Evolutionary conservation across 2,888 invertebrate genomes (phyloP), one percentile per base, ranked within the genome.

Genomic region (Lepeophtheirus nordmannii): DNA sequence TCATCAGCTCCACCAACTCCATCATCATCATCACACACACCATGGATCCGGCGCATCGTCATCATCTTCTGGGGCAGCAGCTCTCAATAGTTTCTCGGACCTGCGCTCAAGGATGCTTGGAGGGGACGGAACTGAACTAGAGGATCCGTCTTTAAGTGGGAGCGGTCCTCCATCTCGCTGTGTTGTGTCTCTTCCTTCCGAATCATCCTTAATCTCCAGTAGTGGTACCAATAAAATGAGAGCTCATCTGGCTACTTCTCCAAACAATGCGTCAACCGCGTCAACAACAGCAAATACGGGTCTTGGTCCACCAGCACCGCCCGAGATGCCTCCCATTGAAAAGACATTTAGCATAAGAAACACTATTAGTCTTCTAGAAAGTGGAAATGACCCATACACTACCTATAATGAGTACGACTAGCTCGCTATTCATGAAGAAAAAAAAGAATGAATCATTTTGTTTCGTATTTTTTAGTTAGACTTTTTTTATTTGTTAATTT

Each of bases 341-440:
- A 46, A 46, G 8, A 46, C 53, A 46, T 46, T 46, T 46, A 46
- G 53, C 53, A 46, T 46, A 46, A 46, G 53, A 46, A 46, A 46
- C 53, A 46, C 53, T 17, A 46, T 46, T 17, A 46, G 53, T 17
- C 17, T 46, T n/a, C 17, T 46, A 46, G 53, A 46, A 46, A 46
- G 53, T 17, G 53, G 53, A 46, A 46, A 46, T 46, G 53, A 46
- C 53, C 53, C 53, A 46, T 46, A 46, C 53, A 46, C 53, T 46
- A 46, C 14, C 53, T 46, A 46, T 17, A 14, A 14, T 17, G 53
- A 46, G 17, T 46, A 46, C 17, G 53, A 46, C 14, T 46, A 46
- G 17, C 53, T 14, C 14, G 8, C 1, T n/a, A n/a, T 46, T n/a
- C 8, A 46, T 46, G 8, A n/a, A 46, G 5, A 46, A 46, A n/a